These are phyloP conservation scores for Cheirogaleus medius DNA, from an alignment of 2,113 vertebrate genomes.

Conservation along the genomic window DNA sequence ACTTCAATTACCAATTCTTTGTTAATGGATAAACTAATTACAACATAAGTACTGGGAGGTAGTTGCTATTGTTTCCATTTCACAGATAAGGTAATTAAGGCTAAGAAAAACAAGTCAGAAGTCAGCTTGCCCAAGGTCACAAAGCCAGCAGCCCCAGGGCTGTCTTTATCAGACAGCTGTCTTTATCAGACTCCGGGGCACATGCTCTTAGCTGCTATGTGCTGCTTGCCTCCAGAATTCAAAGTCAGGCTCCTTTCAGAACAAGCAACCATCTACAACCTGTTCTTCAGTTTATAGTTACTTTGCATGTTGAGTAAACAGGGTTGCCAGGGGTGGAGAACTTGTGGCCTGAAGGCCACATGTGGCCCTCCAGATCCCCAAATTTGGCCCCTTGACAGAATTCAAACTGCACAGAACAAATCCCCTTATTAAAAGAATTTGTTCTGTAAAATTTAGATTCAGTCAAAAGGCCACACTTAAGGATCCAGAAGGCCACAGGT, in stretches of 20 bases:
- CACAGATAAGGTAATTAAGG: neutral
- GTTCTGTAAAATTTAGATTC: too few relatives aligned
- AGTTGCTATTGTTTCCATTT: neutral
- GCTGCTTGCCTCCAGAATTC: neutral
- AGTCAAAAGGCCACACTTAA: too few relatives aligned
- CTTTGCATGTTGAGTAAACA: constrained; percentile 66
- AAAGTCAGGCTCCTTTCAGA: constrained; percentile 9
- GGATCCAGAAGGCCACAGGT: too few relatives aligned
- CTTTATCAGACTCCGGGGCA: neutral
- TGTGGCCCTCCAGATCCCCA: too few relatives aligned
- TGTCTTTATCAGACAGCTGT: too few relatives aligned
- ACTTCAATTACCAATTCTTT: constrained; percentile 73
- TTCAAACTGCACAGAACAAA: too few relatives aligned
- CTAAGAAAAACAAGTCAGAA: neutral
- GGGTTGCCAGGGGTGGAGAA: neutral
- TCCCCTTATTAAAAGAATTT: too few relatives aligned
- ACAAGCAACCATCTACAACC: neutral
- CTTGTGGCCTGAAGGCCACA: too few relatives aligned
- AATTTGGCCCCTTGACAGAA: too few relatives aligned
- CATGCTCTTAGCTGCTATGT: neutral
- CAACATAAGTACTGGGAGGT: constrained; percentile 37
- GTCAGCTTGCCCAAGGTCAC: neutral
- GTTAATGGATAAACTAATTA: constrained; percentile 79
- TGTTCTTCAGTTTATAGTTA: constrained; percentile 33
- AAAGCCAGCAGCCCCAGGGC: neutral